Conservation (phyloP, 2,113 vertebrate genomes). For the Onychostoma macrolepis region DNA sequence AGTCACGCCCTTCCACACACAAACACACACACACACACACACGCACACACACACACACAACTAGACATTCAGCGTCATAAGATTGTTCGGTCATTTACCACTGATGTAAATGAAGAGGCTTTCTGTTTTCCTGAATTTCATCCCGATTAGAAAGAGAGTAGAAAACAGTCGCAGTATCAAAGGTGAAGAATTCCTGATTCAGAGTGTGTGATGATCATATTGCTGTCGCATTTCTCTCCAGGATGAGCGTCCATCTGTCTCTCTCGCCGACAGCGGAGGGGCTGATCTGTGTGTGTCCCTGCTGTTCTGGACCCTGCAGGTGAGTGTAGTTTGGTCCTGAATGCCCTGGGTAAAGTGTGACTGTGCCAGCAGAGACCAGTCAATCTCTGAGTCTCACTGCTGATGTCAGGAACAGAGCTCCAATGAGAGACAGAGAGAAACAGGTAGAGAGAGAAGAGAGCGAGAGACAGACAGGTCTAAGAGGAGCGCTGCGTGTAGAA, state of each 20-base stretch:
- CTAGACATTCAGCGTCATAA: slow-evolving; percentile 81
- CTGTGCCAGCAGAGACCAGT: slow-evolving; percentile 8
- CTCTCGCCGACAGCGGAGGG: neutral
- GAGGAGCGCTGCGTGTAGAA: slow-evolving; percentile 98
- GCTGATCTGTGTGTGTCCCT: slow-evolving; percentile 55
- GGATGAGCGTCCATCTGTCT: slow-evolving; percentile 34
- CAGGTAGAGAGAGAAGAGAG: slow-evolving; percentile 61
- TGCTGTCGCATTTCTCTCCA: slow-evolving; percentile 77
- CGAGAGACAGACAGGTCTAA: slow-evolving; percentile 61
- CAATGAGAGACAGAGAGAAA: neutral
- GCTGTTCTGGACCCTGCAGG: slow-evolving; percentile 32
- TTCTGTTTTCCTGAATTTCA: slow-evolving; percentile 38
- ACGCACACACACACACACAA: slow-evolving; percentile 21
- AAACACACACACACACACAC: neutral
- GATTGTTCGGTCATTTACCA: slow-evolving; percentile 77
- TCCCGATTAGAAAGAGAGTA: slow-evolving; percentile 79
- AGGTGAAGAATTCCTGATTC: slow-evolving; percentile 82
- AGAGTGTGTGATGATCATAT: slow-evolving; percentile 66
- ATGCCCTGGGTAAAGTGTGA: slow-evolving; percentile 52
- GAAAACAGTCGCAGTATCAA: slow-evolving; percentile 77
- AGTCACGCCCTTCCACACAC: slow-evolving; percentile 60
- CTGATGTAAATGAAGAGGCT: slow-evolving; percentile 66
- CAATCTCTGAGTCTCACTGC: slow-evolving; percentile 7
- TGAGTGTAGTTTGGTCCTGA: slow-evolving; percentile 53
- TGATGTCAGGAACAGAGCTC: slow-evolving; percentile 2